Evolutionary conservation across 2,888 invertebrate genomes (phyloP).

Genomic region (Mesorhabditis belari): DNA sequence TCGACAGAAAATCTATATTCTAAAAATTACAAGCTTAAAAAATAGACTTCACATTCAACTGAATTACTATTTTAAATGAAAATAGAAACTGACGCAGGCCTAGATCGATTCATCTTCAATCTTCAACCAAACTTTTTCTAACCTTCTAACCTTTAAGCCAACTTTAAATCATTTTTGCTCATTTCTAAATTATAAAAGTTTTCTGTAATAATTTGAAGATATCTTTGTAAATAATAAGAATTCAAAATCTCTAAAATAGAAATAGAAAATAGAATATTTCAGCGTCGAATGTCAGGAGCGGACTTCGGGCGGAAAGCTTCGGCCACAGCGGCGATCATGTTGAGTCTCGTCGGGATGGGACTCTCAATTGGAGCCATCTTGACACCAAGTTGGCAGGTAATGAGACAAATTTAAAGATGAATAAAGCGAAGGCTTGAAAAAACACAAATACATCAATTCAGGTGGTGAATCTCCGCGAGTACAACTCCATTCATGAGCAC

Average conservation of each 20-base stretch:
- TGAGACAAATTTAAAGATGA: background rate
- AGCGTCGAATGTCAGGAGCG: slow-evolving; percentile 28
- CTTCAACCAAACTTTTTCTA: too few relatives aligned
- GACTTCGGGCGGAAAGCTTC: slow-evolving; percentile 38
- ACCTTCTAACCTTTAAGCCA: too few relatives aligned
- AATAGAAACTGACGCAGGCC: too few relatives aligned
- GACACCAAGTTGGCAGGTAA: slow-evolving; percentile 49
- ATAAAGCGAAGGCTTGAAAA: background rate
- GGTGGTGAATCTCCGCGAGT: slow-evolving; percentile 49
- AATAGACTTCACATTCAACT: too few relatives aligned
- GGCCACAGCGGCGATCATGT: slow-evolving; percentile 33
- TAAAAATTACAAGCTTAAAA: too few relatives aligned
- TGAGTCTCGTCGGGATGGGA: slow-evolving; percentile 46
- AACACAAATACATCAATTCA: background rate
- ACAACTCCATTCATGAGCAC: slow-evolving; percentile 51
- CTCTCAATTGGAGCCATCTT: slow-evolving; percentile 49
- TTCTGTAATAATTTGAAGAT: too few relatives aligned
- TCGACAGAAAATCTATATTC: too few relatives aligned
- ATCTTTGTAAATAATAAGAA: too few relatives aligned
- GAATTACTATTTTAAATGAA: too few relatives aligned
- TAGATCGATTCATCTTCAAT: too few relatives aligned
- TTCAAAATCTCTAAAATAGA: background rate
- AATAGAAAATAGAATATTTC: slow-evolving; percentile 6
- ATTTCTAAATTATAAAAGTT: too few relatives aligned
- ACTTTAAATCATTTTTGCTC: too few relatives aligned